Evolutionary conservation across 2,113 vertebrate genomes (phyloP).

Genomic region (Zosterops borbonicus): DNA sequence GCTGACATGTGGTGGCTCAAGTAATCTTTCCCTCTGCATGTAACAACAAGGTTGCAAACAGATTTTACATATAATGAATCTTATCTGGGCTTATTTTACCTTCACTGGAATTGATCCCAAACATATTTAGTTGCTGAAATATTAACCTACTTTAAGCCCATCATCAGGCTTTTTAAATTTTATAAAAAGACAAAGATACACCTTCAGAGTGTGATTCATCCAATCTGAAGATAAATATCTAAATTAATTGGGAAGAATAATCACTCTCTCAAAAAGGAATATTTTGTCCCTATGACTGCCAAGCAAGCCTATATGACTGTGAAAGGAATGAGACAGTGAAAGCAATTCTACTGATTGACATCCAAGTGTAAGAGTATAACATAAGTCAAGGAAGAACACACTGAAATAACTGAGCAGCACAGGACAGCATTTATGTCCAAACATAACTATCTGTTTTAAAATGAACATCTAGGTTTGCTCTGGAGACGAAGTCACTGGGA

Average conservation of each 20-base stretch:
- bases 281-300: not conserved
- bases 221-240: not conserved
- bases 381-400: not conserved
- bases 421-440: not conserved
- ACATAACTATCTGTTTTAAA: not conserved
- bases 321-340: not conserved
- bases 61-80: not conserved
- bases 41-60: not conserved
- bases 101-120: not conserved
- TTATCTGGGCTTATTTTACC: not conserved
- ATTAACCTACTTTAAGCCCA: not conserved
- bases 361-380: not conserved
- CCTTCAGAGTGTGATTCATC: not conserved
- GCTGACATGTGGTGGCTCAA: not conserved
- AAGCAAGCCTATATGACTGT: not conserved
- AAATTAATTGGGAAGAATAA: not conserved
- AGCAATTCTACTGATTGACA: not conserved
- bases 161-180: not conserved
- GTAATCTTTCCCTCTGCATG: not conserved
- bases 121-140: not conserved
- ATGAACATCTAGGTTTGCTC: not conserved
- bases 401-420: not conserved
- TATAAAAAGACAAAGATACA: not conserved
- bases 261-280: not conserved
- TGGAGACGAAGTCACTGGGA: not conserved